phyloP scores from a whole-genome alignment of 92 coral and sea anemone genomes.

The Epizoanthus rinbou region DNA sequence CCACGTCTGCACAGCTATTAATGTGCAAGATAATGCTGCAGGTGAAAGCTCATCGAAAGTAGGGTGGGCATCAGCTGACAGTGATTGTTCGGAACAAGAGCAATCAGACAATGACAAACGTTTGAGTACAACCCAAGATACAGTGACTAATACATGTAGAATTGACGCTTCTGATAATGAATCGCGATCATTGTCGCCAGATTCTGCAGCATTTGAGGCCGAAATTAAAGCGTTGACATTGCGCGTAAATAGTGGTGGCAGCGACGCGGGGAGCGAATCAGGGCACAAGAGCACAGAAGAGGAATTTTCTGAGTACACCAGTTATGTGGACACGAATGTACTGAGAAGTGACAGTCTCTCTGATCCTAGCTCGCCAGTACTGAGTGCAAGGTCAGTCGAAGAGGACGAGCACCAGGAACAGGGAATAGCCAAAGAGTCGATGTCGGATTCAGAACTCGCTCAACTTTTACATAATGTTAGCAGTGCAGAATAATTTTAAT shows the following conservation, averaged over 20 bases:
- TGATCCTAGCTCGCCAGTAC: slow-evolving; percentile 19
- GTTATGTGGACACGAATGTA: slow-evolving; percentile 34
- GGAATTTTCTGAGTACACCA: slow-evolving; percentile 23
- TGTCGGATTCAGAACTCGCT: slow-evolving; percentile 55
- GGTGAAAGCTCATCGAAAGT: no score
- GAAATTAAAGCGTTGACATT: slow-evolving; percentile 23
- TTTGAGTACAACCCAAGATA: background rate
- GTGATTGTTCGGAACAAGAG: background rate
- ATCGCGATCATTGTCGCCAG: slow-evolving; percentile 4
- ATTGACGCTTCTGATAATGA: background rate
- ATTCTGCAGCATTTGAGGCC: slow-evolving; percentile 34
- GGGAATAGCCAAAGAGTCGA: slow-evolving; percentile 23
- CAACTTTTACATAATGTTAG: slow-evolving; percentile 46
- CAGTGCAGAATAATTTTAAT: slow-evolving; percentile 47
- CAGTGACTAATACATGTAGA: background rate
- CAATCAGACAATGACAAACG: background rate
- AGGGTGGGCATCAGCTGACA: background rate
- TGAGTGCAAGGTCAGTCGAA: background rate
- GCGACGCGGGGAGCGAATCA: slow-evolving; percentile 36
- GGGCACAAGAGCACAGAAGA: slow-evolving; percentile 16
- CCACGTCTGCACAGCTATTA: no score
- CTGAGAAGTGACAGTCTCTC: background rate
- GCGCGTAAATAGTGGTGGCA: slow-evolving; percentile 9
- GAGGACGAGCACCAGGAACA: background rate
- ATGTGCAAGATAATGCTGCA: no score